phyloP scores from a whole-genome alignment of 2,113 vertebrate genomes.

The Halichoeres trimaculatus region DNA sequence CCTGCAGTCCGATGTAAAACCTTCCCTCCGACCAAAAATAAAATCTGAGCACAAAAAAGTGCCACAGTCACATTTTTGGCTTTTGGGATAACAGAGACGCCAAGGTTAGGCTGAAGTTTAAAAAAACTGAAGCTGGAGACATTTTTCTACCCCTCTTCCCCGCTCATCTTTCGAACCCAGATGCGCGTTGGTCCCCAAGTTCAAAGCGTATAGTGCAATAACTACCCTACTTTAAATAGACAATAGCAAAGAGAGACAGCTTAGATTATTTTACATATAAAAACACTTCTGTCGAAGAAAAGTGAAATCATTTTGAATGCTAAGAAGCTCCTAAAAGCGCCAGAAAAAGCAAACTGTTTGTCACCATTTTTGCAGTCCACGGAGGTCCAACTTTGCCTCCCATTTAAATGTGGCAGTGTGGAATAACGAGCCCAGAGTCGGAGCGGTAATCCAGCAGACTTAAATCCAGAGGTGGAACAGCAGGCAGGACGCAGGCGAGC shows the following conservation, averaged over 20 bases:
- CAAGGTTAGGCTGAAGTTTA: slow-evolving; percentile 51
- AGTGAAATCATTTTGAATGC: slow-evolving; percentile 67
- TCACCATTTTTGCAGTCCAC: slow-evolving; percentile 73
- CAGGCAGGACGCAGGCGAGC: slow-evolving; percentile 64
- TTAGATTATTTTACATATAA: slow-evolving; percentile 72
- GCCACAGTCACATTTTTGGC: slow-evolving; percentile 68
- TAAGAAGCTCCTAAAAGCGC: slow-evolving; percentile 66
- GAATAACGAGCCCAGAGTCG: slow-evolving; percentile 60
- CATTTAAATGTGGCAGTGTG: slow-evolving; percentile 72
- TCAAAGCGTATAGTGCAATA: slow-evolving; percentile 53
- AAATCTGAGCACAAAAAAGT: slow-evolving; percentile 45
- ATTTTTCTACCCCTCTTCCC: slow-evolving; percentile 67
- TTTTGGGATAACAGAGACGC: slow-evolving; percentile 33
- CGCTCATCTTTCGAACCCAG: slow-evolving; percentile 63
- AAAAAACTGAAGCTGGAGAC: slow-evolving; percentile 39
- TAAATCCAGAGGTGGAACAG: slow-evolving; percentile 80
- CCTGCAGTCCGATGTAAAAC: slow-evolving; percentile 57
- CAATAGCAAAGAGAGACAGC: slow-evolving; percentile 43
- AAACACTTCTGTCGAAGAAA: slow-evolving; percentile 70
- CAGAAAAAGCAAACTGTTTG: slow-evolving; percentile 62
- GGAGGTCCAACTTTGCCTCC: slow-evolving; percentile 81
- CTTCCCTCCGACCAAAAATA: slow-evolving; percentile 46
- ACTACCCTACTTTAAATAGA: slow-evolving; percentile 58
- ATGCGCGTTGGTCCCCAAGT: slow-evolving; percentile 57
- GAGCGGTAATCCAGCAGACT: slow-evolving; percentile 76